Evolutionary conservation across 1,140 invertebrate genomes (phyloP), one percentile per base, ranked within the genome.

Genomic region (Leptopilina clavipes): DNA sequence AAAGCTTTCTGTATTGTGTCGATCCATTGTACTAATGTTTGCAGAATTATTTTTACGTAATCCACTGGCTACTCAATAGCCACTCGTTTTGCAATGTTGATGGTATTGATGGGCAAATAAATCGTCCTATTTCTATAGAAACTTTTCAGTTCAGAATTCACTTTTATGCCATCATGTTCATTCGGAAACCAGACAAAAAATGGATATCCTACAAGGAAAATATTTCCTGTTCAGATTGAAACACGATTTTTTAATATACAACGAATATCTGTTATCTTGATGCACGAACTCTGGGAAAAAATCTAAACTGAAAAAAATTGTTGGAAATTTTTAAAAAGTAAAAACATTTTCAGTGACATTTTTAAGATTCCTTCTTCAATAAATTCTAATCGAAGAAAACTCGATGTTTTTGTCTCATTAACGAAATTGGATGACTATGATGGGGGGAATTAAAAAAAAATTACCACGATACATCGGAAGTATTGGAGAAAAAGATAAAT

Each of bases 401-500:
- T n/a, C n/a, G n/a, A n/a, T n/a, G n/a, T n/a, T n/a, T n/a, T n/a
- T n/a, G n/a, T n/a, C n/a, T n/a, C n/a, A n/a, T n/a, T 31, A 3
- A 31, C 6, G 2, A 31, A 31, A 44, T 44, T 44, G 10, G 1
- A 44, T 17, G 48, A 17, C 48, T 52, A 52, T 52, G 6, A 7
- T 17, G n/a, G 10, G 12, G n/a, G 10, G 12, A 14, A 37, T 40
- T 40, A 40, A 40, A 40, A 40, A 31, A 40, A 70, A 43, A 8
- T 43, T 1, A 59, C 10, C 54, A 5, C 70, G 12, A 70, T 7
- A 43, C 44, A 45, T 22, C 18, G 11, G 43, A 7, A 19, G 31
- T n/a, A 72, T 25, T 25, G 22, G n/a, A 14, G 19, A 10, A 77
- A 77, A 82, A 82, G 81, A 80, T 77, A 80, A 80, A 80, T 80